Evolutionary conservation across 53 echinoderm and acorn worm genomes (phyloP).

Genomic region (Holothuria leucospilota): DNA sequence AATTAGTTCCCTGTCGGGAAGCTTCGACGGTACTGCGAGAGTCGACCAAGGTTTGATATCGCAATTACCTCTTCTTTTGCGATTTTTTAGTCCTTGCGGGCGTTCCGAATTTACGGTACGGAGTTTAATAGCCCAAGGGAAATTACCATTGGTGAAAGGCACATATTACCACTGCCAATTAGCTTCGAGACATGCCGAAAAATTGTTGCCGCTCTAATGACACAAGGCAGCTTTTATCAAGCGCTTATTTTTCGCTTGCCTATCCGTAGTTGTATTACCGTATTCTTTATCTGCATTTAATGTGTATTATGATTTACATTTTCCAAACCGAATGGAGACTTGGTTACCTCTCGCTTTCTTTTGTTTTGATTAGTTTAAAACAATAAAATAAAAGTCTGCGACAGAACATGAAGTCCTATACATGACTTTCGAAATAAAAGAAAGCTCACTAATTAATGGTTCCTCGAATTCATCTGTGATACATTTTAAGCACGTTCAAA

Average conservation of each 20-base stretch:
- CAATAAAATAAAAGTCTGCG: no score
- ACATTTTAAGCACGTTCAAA: no score
- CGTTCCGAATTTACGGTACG: conserved; percentile 48
- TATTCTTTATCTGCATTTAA: conserved; percentile 32
- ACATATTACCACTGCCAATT: conserved; percentile 45
- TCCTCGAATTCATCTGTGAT: no score
- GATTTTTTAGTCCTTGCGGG: conserved; percentile 46
- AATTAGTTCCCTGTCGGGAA: conserved; percentile 40
- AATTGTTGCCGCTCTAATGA: conserved; percentile 44
- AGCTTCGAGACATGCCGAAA: conserved; percentile 38
- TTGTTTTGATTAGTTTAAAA: no score
- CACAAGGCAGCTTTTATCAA: conserved; percentile 35
- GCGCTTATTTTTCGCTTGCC: conserved; percentile 13
- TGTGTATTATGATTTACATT: conserved; percentile 34
- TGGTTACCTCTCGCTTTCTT: no score
- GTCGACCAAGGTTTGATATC: conserved; percentile 29
- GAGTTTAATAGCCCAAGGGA: conserved; percentile 53
- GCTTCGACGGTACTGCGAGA: background rate
- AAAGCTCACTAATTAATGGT: no score
- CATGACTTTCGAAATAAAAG: no score
- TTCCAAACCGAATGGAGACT: conserved; percentile 3
- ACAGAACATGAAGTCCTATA: no score
- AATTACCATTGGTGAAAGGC: conserved; percentile 38
- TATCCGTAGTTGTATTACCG: background rate
- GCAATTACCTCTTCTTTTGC: conserved; percentile 49